phyloP scores from a whole-genome alignment of 2,888 invertebrate species.

The Diloba caeruleocephala region DNA sequence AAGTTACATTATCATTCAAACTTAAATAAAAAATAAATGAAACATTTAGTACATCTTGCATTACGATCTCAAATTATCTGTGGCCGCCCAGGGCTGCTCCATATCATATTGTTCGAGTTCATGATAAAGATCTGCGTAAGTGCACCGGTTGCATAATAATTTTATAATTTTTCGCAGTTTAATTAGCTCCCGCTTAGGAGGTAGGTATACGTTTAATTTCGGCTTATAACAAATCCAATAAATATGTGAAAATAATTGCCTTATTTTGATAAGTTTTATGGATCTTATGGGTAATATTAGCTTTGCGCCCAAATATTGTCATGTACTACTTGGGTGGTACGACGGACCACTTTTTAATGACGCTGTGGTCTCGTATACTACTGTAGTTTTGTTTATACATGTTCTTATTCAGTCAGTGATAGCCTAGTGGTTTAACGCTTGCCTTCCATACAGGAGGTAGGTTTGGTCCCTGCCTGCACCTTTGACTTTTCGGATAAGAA shows the following conservation, averaged over 20 bases:
- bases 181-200: constrained; percentile 57
- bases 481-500: too few species aligned
- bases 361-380: background rate
- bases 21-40: background rate
- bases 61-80: constrained; percentile 30
- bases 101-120: constrained; percentile 48
- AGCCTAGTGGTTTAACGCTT: too few species aligned
- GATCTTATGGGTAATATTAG: constrained; percentile 48
- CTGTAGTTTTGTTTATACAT: background rate
- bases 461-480: too few species aligned
- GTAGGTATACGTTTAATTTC: constrained; percentile 43
- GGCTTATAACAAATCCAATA: constrained; percentile 54
- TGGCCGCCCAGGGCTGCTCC: constrained; percentile 24
- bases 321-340: constrained; percentile 47
- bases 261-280: constrained; percentile 56
- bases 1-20: too few species aligned
- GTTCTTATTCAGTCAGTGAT: background rate
- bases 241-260: constrained; percentile 66
- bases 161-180: constrained; percentile 49
- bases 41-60: constrained; percentile 26
- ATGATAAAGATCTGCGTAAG: constrained; percentile 46
- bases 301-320: constrained; percentile 26
- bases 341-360: background rate
- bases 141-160: constrained; percentile 43
- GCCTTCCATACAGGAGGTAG: too few species aligned